These are phyloP conservation scores for Drosophila pruinosa DNA, from an alignment of 1,140 invertebrate species.

Conservation along the genomic window DNA sequence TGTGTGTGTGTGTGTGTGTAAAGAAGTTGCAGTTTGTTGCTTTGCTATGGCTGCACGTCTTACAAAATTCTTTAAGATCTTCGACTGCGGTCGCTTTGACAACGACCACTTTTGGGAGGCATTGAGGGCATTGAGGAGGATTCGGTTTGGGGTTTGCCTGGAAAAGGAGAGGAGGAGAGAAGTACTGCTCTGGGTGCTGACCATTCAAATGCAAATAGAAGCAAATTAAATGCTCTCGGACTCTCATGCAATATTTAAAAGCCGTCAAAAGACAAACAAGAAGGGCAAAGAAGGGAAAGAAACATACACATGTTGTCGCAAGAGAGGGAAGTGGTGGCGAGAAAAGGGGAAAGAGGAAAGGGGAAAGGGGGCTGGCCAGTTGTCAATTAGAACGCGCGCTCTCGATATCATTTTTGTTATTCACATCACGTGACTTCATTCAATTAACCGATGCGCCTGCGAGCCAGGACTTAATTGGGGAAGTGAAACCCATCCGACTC, in stretches of 20 bases:
- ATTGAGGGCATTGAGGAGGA: neutral
- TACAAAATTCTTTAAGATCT: slow-evolving; percentile 82
- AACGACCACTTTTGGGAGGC: slow-evolving; percentile 36
- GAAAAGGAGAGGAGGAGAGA: neutral
- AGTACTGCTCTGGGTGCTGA: slow-evolving; percentile 29
- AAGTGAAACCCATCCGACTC: slow-evolving; percentile 14
- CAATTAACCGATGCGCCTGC: slow-evolving; percentile 77
- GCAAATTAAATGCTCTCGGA: slow-evolving; percentile 43
- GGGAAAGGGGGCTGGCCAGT: neutral
- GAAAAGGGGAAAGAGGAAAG: too few relatives aligned
- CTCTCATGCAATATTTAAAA: slow-evolving; percentile 75
- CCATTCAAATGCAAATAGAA: slow-evolving; percentile 61
- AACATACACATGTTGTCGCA: neutral
- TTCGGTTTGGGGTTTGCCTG: neutral
- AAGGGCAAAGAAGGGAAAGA: neutral
- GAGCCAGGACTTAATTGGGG: slow-evolving; percentile 54
- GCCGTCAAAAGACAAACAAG: slow-evolving; percentile 45
- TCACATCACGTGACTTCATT: slow-evolving; percentile 83
- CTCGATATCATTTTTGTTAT: slow-evolving; percentile 67
- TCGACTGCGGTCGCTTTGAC: slow-evolving; percentile 80
- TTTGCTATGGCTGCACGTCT: slow-evolving; percentile 41
- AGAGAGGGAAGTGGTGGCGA: neutral
- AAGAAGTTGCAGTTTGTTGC: slow-evolving; percentile 64
- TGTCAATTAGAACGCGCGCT: slow-evolving; percentile 49
- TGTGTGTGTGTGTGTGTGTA: neutral